A percentile compares a stretch with the other conserved stretches of the same genome.
These are phyloP conservation scores for Lordiphosa fenestrarum DNA, from an alignment of 2,888 invertebrate genomes.

Conservation along the genomic window DNA sequence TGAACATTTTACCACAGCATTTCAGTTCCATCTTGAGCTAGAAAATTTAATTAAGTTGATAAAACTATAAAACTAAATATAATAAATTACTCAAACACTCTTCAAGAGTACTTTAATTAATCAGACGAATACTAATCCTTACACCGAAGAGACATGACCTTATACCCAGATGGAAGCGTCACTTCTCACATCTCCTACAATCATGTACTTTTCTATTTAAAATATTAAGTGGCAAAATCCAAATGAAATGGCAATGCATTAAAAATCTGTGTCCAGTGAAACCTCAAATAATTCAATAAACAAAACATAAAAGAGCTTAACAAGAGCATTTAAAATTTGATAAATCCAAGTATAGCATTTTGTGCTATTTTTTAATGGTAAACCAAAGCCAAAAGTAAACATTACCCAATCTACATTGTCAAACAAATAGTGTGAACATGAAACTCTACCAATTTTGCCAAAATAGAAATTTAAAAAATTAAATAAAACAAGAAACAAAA, in stretches of 20 bases:
- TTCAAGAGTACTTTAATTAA: too few species aligned
- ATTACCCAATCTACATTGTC: constrained; percentile 22
- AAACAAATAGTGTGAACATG: constrained; percentile 9
- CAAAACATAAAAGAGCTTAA: constrained; percentile 31
- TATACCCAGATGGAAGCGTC: too few species aligned
- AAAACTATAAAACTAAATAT: background rate
- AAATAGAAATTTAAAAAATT: background rate
- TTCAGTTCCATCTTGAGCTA: too few species aligned
- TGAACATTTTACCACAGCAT: too few species aligned
- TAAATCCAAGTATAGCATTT: constrained; percentile 7
- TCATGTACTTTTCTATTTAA: too few species aligned
- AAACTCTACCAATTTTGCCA: constrained; percentile 8
- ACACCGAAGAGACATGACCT: too few species aligned
- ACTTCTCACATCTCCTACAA: too few species aligned
- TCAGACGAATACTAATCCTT: too few species aligned
- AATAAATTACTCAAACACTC: too few species aligned
- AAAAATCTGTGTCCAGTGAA: constrained; percentile 1
- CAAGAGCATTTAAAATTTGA: constrained; percentile 34
- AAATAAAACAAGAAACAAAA: too few species aligned
- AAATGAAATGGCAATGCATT: too few species aligned
- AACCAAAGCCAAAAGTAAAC: constrained; percentile 18
- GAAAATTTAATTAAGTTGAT: constrained; percentile 1
- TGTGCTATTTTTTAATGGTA: constrained; percentile 19
- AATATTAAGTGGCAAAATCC: too few species aligned
- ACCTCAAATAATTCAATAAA: constrained; percentile 5